phyloP scores from a whole-genome alignment of 2,797 vertebrate species.

The Macropus fuliginosus region DNA sequence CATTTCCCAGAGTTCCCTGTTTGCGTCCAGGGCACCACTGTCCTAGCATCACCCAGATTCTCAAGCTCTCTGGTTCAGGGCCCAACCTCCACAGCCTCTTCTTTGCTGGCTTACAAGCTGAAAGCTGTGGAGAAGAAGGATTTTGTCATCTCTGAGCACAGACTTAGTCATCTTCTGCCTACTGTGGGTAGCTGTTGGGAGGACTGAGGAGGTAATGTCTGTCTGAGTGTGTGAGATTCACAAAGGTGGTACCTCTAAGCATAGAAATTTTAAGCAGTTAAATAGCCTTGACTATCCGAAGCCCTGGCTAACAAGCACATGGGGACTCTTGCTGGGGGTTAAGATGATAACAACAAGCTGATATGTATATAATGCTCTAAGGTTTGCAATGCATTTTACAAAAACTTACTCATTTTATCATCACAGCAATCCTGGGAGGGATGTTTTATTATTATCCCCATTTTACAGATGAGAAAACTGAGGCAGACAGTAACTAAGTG shows the following conservation, averaged over 20 bases:
- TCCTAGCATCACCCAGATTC: neutral
- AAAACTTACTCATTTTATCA: no score
- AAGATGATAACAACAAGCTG: no score
- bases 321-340: no score
- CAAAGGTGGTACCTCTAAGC: neutral
- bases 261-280: slow-evolving; percentile 12
- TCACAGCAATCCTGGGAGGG: no score
- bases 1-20: neutral
- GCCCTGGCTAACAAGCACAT: neutral
- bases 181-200: neutral
- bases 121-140: neutral
- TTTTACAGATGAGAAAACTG: no score
- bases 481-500: no score
- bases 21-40: neutral
- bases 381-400: no score
- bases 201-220: neutral
- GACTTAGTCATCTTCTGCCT: neutral
- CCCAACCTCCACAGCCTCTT: neutral
- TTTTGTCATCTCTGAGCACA: neutral
- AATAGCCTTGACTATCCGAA: neutral
- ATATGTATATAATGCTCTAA: no score
- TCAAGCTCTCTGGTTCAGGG: neutral
- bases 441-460: no score
- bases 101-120: neutral
- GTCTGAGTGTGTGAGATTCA: slow-evolving; percentile 21